These are phyloP conservation scores for Zaprionus tsacasi DNA, from an alignment of 1,140 invertebrate species.

Conservation along the genomic window DNA sequence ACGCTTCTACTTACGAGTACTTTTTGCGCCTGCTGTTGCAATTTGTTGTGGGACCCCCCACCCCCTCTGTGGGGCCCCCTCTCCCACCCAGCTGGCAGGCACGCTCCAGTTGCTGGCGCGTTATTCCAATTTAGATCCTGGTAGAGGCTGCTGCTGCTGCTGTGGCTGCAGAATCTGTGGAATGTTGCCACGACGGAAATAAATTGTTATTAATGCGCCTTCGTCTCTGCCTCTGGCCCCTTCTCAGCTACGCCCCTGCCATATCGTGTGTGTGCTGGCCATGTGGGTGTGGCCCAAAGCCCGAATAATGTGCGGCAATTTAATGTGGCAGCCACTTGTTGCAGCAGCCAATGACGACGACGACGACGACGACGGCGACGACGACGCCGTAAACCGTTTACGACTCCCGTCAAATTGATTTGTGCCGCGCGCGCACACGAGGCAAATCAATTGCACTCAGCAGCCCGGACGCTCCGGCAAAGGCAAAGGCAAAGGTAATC, in stretches of 20 bases:
- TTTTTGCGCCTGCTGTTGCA: conserved; percentile 56
- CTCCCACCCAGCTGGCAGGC: background rate
- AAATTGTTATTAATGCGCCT: conserved; percentile 81
- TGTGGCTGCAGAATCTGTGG: conserved; percentile 45
- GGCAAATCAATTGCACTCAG: conserved; percentile 65
- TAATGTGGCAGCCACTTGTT: conserved; percentile 75
- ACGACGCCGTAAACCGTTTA: conserved; percentile 66
- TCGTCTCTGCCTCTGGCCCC: conserved; percentile 12
- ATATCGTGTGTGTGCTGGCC: conserved; percentile 54
- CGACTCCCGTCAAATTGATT: conserved; percentile 66
- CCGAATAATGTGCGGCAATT: conserved; percentile 60
- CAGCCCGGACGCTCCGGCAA: too few species aligned
- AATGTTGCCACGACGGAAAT: conserved; percentile 65
- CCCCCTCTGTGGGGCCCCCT: background rate
- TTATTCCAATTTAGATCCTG: conserved; percentile 20
- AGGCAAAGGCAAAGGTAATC: conserved; percentile 45
- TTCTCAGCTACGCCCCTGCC: conserved; percentile 56
- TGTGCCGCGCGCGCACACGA: conserved; percentile 50
- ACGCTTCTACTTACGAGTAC: conserved; percentile 57
- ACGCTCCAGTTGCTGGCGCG: conserved; percentile 9
- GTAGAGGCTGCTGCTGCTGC: conserved; percentile 15
- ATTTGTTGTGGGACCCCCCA: conserved; percentile 51
- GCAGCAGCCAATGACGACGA: conserved; percentile 22
- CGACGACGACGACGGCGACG: background rate
- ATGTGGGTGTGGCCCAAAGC: conserved; percentile 22